Conservation (phyloP, 2,888 invertebrate species). For the Temnothorax unifasciatus region DNA sequence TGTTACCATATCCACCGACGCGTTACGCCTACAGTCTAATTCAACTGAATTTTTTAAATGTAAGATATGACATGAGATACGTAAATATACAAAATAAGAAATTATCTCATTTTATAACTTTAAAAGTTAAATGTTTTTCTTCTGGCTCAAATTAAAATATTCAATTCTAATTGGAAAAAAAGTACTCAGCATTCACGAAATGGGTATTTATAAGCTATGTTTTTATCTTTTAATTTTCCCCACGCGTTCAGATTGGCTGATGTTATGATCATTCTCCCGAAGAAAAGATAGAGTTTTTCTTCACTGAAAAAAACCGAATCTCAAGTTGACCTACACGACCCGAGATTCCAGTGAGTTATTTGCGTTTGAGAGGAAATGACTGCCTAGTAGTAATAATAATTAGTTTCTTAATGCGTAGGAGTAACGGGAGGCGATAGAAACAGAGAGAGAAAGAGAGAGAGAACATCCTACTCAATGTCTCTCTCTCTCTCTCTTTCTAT, state of each 20-base stretch:
- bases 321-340: background rate
- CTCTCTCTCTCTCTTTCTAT: background rate
- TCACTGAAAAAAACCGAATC: constrained; percentile 4
- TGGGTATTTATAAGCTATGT: background rate
- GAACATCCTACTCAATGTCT: constrained; percentile 44
- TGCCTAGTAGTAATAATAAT: constrained; percentile 58
- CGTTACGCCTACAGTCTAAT: background rate
- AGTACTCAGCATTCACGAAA: background rate
- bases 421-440: constrained; percentile 69
- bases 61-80: background rate
- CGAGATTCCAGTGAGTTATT: constrained; percentile 14
- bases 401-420: constrained; percentile 59
- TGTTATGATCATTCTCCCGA: background rate
- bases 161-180: background rate
- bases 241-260: background rate
- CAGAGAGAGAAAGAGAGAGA: constrained; percentile 70
- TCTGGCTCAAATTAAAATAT: background rate
- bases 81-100: background rate
- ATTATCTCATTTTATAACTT: background rate
- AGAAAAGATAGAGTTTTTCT: background rate
- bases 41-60: background rate
- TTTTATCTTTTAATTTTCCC: background rate
- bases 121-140: constrained; percentile 13
- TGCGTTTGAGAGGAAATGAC: background rate
- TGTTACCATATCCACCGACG: background rate